Conservation (phyloP, 2,113 vertebrate genomes). For the Hippocampus mohnikei region DNA sequence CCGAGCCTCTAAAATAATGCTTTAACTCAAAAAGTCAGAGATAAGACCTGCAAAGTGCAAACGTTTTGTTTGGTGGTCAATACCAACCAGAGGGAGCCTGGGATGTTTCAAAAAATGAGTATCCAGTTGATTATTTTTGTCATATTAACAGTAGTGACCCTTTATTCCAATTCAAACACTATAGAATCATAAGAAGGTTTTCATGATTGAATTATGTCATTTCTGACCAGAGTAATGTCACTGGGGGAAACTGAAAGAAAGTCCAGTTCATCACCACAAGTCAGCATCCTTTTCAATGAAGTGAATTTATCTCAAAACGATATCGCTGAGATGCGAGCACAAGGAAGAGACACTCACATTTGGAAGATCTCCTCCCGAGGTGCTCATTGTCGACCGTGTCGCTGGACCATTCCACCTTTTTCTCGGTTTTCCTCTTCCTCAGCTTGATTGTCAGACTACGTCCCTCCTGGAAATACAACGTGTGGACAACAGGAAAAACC, state of each 20-base stretch:
- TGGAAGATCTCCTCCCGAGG: conserved; percentile 87
- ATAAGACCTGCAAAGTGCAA: no score
- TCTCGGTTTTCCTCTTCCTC: conserved; percentile 88
- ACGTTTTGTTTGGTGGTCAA: not conserved
- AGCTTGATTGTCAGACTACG: conserved; percentile 87
- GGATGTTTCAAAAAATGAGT: not conserved
- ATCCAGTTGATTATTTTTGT: no score
- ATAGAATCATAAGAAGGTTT: no score
- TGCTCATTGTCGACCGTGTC: conserved; percentile 92
- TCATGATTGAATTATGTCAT: no score
- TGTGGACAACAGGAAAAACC: not conserved
- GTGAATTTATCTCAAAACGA: not conserved
- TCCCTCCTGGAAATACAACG: conserved; percentile 74
- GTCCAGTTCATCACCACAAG: no score
- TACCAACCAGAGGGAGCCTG: not conserved
- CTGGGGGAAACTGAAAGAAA: no score
- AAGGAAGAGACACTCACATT: conserved; percentile 75
- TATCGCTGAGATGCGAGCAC: not conserved
- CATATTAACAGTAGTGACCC: no score
- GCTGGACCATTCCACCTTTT: conserved; percentile 92
- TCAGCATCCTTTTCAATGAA: no score
- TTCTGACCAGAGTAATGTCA: no score
- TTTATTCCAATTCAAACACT: no score
- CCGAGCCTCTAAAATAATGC: not conserved
- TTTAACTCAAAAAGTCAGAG: no score